Evolutionary conservation across 2,888 invertebrate species (phyloP).

Genomic region (Plebejus anna): DNA sequence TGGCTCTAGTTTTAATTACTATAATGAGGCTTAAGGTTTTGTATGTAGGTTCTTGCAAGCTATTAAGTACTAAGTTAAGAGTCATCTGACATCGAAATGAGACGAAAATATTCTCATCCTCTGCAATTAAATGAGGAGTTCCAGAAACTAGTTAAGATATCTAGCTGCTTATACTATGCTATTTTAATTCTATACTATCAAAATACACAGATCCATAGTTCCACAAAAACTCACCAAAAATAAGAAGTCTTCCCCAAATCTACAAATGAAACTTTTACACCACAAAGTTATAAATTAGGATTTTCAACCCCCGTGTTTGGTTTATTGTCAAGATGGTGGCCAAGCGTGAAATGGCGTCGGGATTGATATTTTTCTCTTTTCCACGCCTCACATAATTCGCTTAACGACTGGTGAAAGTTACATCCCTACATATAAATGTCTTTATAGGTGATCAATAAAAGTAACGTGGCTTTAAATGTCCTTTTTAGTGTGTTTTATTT

Average conservation of each 20-base stretch:
- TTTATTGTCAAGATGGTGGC: slow-evolving; percentile 28
- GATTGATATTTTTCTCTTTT: slow-evolving; percentile 25
- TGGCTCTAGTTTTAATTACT: too few relatives aligned
- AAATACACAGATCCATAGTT: too few relatives aligned
- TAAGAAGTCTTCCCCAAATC: background rate
- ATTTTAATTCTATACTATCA: too few relatives aligned
- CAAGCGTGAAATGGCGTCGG: slow-evolving; percentile 24
- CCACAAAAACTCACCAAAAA: background rate
- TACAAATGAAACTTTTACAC: slow-evolving; percentile 6
- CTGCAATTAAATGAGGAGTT: too few relatives aligned
- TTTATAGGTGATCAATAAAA: slow-evolving; percentile 24
- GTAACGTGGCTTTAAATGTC: background rate
- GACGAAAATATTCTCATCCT: too few relatives aligned
- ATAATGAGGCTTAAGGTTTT: background rate
- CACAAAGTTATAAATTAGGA: slow-evolving; percentile 19
- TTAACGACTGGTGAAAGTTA: slow-evolving; percentile 24
- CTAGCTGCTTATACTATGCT: too few relatives aligned
- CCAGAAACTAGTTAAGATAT: too few relatives aligned
- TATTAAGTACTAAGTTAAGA: too few relatives aligned
- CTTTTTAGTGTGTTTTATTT: background rate
- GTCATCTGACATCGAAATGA: too few relatives aligned
- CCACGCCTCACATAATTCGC: slow-evolving; percentile 22
- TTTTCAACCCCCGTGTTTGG: slow-evolving; percentile 21
- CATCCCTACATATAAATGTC: slow-evolving; percentile 15
- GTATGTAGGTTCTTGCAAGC: background rate